Conservation (phyloP, 2,888 invertebrate species). For the Epiblema foenella region DNA sequence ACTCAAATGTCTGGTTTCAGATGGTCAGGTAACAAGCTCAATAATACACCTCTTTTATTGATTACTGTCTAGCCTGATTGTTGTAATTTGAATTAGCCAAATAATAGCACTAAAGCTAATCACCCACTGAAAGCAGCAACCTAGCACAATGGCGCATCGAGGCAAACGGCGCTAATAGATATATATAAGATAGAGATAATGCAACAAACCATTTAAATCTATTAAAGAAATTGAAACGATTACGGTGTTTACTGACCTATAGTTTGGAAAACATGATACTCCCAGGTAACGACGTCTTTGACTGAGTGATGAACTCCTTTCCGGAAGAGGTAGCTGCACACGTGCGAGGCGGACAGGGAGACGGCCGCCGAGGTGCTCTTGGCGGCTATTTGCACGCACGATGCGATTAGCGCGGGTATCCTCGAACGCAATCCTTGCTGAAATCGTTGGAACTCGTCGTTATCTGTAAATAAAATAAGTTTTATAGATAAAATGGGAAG, state of each 20-base stretch:
- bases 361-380: constrained; percentile 59
- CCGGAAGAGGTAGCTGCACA: constrained; percentile 51
- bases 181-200: neutral
- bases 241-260: constrained; percentile 53
- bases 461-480: constrained; percentile 28
- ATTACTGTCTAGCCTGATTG: too few relatives aligned
- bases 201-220: constrained; percentile 3
- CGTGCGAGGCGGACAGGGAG: constrained; percentile 47
- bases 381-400: constrained; percentile 60
- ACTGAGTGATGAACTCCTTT: constrained; percentile 49
- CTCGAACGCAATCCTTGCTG: constrained; percentile 46
- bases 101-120: constrained; percentile 7
- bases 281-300: constrained; percentile 55
- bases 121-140: neutral
- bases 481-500: too few relatives aligned
- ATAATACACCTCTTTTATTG: too few relatives aligned
- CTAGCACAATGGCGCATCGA: neutral
- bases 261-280: constrained; percentile 56
- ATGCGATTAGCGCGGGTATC: constrained; percentile 55
- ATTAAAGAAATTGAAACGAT: constrained; percentile 14
- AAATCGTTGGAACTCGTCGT: constrained; percentile 51
- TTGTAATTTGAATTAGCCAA: neutral
- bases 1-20: too few relatives aligned
- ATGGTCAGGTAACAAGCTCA: too few relatives aligned
- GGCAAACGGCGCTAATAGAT: neutral